A percentile compares a stretch with the other conserved stretches of the same genome.
These are phyloP conservation scores for Cyclura pinguis DNA, from an alignment of 2,797 vertebrate genomes.

Conservation along the genomic window DNA sequence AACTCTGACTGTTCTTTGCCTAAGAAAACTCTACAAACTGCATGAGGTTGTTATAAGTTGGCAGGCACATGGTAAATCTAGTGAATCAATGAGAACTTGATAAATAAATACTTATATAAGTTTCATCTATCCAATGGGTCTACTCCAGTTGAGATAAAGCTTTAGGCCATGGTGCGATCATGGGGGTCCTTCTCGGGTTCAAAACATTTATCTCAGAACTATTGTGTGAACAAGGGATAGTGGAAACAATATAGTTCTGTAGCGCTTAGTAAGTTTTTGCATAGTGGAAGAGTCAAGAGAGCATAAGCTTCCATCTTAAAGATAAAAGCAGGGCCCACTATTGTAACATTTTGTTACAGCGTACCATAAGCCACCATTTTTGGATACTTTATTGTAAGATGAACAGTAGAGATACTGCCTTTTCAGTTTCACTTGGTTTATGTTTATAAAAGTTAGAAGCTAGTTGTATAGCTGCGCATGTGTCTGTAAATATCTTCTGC, in stretches of 20 bases:
- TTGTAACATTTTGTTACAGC: too few species aligned
- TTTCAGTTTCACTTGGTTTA: background rate
- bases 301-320: background rate
- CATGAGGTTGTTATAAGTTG: too few species aligned
- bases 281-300: background rate
- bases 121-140: too few species aligned
- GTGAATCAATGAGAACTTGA: too few species aligned
- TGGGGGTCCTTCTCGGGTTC: too few species aligned
- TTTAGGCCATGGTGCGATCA: background rate
- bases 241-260: background rate
- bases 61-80: too few species aligned
- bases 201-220: background rate
- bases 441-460: background rate
- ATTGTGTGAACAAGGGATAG: background rate
- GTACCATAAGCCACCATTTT: too few species aligned
- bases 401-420: background rate
- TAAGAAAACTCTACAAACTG: too few species aligned
- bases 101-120: too few species aligned
- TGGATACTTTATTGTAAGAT: background rate
- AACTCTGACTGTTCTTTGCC: too few species aligned
- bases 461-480: background rate
- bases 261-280: background rate
- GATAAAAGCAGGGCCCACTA: too few species aligned
- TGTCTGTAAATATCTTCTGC: slow-evolving; percentile 2
- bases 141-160: too few species aligned